A percentile compares a stretch with the other conserved stretches of the same genome.
These are phyloP conservation scores for Enteromius thamalakanensis DNA, from an alignment of 2,797 vertebrate species.

Conservation along the genomic window DNA sequence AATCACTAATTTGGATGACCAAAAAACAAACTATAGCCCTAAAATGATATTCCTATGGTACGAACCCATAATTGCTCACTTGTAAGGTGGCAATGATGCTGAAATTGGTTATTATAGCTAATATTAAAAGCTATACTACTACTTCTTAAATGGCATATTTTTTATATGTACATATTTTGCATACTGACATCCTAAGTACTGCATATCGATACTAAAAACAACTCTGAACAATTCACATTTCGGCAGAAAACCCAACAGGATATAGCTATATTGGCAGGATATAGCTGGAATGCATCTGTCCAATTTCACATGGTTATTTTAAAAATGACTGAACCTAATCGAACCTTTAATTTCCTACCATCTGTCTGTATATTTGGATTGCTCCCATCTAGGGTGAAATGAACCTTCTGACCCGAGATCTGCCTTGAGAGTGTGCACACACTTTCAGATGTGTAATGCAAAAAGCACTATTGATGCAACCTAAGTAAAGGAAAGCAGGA, in stretches of 20 bases:
- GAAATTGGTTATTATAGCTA: not conserved
- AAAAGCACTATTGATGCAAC: constrained; percentile 20
- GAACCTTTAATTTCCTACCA: not conserved
- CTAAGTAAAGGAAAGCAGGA: constrained; percentile 35
- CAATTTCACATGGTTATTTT: constrained; percentile 1
- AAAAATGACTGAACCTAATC: not conserved
- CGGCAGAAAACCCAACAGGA: not conserved
- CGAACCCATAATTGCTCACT: not conserved
- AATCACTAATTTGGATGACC: not conserved
- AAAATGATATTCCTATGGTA: not conserved
- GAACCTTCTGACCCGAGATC: not conserved
- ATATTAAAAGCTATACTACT: not conserved
- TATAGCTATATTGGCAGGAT: too few relatives aligned
- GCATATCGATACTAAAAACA: not conserved
- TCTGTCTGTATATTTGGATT: constrained; percentile 8
- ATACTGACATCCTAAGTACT: not conserved
- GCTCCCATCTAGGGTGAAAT: not conserved
- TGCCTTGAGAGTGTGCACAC: not conserved
- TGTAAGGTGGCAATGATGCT: not conserved
- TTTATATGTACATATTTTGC: too few relatives aligned
- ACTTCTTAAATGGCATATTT: not conserved
- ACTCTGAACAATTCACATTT: not conserved
- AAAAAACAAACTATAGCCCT: not conserved
- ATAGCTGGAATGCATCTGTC: constrained; percentile 1
- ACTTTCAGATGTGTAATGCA: constrained; percentile 16